Base-by-base conservation (phyloP, 1,140 invertebrate genomes). In the Venturia canescens region DNA sequence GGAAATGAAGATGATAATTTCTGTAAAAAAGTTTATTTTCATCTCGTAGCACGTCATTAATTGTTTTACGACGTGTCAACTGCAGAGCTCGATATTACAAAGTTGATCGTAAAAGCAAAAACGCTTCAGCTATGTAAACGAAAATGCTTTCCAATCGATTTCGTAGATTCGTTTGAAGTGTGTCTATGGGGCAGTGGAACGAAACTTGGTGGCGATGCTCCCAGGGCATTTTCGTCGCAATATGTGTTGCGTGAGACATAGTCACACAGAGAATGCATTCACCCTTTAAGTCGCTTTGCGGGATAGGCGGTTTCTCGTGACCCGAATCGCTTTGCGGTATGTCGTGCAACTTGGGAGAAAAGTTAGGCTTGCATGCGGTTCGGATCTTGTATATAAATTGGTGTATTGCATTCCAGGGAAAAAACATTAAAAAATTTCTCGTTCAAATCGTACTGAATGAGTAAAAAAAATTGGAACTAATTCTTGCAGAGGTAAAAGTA, bases 281-380 rank as follows among this genome's bases (percentile, higher is more conserved):
- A 44, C 48, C 60, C 60, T 26, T 63, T 23, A 67, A 23, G 53
- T 57, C 9, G 18, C 53, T 3, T 18, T 57, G 53, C 38, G n/a
- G 66, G 60, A 18, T 18, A 16, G 29, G 13, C 63, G 57, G 66
- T 67, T 29, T 69, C 67, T 38, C 67, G 60, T 79, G 78, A 79
- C 78, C 78, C 67, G 78, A 34, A 79, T 79, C 66, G 67, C 48
- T 44, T 71, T 78, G 48, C 78, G 53, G 44, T 53, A 60, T 60
- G 74, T 60, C 50, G 53, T 76, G 74, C 78, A 71, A 67, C 60
- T 16, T 50, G 48, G 21, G 21, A 29, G 38, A 79, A 79, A 71
- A 78, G 38, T 50, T 57, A 53, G 26, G 5, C 44, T 79, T 72
- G 34, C n/a, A 72, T 50, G 27, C 63, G n/a, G 21, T 29, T 34